Percentiles rank a stretch among this genome's conserved stretches.
These are phyloP conservation scores for Aphidoletes aphidimyza DNA, from an alignment of 2,888 invertebrate genomes.

Conservation along the genomic window DNA sequence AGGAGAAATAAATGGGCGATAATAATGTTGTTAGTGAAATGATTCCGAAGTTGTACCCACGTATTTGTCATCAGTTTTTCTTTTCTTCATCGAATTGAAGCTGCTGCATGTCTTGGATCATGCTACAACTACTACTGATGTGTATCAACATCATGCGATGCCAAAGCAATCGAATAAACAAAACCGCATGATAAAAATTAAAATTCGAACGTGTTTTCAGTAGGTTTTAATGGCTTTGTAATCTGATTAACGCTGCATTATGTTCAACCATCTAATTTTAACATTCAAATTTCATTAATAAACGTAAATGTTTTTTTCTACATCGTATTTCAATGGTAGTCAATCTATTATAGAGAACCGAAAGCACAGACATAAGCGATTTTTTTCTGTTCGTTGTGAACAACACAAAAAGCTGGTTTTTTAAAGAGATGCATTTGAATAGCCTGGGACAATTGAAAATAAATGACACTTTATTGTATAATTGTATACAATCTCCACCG, in stretches of 20 bases:
- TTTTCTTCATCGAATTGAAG: background rate
- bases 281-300: background rate
- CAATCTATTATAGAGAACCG: too few relatives aligned
- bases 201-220: background rate
- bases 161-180: background rate
- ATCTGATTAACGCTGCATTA: background rate
- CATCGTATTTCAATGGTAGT: too few relatives aligned
- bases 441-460: too few relatives aligned
- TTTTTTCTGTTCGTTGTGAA: too few relatives aligned
- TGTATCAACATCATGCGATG: too few relatives aligned
- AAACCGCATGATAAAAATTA: background rate
- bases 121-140: background rate
- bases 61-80: background rate
- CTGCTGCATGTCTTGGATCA: background rate
- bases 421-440: too few relatives aligned
- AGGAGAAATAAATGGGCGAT: background rate
- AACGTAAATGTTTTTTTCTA: background rate
- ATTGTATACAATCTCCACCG: too few relatives aligned
- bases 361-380: too few relatives aligned
- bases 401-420: too few relatives aligned
- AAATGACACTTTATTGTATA: too few relatives aligned
- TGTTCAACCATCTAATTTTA: background rate
- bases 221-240: background rate
- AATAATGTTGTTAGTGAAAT: conserved; percentile 22
- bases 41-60: background rate